phyloP scores from a whole-genome alignment of 2,797 vertebrate species.

The Spea hammondii region DNA sequence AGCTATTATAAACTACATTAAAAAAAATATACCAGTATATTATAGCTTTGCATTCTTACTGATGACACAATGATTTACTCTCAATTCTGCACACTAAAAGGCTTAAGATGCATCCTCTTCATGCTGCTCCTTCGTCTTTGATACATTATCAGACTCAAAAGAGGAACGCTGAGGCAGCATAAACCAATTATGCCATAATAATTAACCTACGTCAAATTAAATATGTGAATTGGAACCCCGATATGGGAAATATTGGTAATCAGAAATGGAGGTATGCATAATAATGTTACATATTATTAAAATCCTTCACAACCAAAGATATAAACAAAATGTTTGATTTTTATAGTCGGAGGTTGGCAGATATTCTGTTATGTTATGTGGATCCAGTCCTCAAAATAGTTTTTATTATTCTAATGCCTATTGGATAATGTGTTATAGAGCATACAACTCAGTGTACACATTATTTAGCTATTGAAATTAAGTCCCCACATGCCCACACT shows the following conservation, averaged over 20 bases:
- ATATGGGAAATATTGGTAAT: neutral
- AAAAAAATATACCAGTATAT: neutral
- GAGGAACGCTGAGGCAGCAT: neutral
- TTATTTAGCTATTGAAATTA: too few relatives aligned
- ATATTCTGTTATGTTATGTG: too few relatives aligned
- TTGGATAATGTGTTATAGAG: too few relatives aligned
- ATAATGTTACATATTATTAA: too few relatives aligned
- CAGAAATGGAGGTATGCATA: too few relatives aligned
- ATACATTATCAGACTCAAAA: neutral
- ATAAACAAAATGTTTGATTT: too few relatives aligned
- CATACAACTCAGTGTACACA: too few relatives aligned
- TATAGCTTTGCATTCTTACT: neutral
- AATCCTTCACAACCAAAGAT: too few relatives aligned
- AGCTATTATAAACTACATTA: neutral
- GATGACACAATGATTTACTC: neutral
- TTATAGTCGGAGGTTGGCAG: too few relatives aligned
- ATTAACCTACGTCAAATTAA: neutral
- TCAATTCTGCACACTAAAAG: neutral
- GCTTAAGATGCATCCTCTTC: neutral
- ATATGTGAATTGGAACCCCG: neutral
- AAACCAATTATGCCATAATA: slow-evolving; percentile 1
- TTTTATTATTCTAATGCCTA: too few relatives aligned
- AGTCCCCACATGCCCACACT: too few relatives aligned
- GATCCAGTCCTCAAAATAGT: too few relatives aligned
- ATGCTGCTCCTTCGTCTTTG: slow-evolving; percentile 4